These are phyloP conservation scores for Neosilurus mollespiculum DNA, from an alignment of 2,797 vertebrate genomes.

Conservation along the genomic window DNA sequence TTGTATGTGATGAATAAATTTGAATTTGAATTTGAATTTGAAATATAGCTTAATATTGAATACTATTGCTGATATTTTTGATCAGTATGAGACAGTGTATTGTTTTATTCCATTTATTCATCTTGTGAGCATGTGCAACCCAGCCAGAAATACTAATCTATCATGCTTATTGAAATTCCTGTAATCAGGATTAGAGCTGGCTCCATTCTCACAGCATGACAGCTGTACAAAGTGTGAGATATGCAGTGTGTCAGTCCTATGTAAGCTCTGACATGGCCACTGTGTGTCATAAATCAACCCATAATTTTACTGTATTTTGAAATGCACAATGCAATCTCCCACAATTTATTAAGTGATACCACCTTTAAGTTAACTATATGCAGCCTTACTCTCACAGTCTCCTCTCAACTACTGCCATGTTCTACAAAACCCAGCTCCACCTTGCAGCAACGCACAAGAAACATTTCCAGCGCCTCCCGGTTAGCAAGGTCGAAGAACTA, in stretches of 20 bases:
- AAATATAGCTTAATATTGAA: background rate
- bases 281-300: background rate
- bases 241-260: background rate
- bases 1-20: too few species aligned
- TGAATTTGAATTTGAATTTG: too few species aligned
- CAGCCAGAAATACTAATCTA: background rate
- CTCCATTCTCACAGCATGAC: background rate
- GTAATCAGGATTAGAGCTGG: slow-evolving; percentile 11
- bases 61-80: background rate
- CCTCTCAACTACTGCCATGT: too few species aligned
- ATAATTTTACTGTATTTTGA: background rate
- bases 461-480: too few species aligned
- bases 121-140: background rate
- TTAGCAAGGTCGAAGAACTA: too few species aligned
- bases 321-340: too few species aligned
- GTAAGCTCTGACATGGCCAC: background rate
- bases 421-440: too few species aligned
- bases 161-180: background rate
- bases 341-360: background rate
- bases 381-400: background rate
- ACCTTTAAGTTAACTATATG: background rate
- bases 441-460: too few species aligned
- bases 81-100: background rate
- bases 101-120: background rate
- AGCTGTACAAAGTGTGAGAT: background rate